These are phyloP conservation scores for Seira ritae DNA, from an alignment of 2,888 invertebrate species.

Conservation along the genomic window DNA sequence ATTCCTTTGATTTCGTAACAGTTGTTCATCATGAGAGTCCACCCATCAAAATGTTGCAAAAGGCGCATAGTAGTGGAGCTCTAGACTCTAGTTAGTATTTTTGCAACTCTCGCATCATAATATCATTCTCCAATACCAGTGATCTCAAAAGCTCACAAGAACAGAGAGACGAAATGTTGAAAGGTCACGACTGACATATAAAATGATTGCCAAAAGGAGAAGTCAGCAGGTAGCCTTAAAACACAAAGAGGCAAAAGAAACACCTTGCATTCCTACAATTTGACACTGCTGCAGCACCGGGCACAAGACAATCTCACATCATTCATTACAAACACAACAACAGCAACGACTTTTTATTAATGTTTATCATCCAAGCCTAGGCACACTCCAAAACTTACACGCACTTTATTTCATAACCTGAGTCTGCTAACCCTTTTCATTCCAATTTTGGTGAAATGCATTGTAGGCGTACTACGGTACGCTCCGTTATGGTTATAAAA, in stretches of 20 bases:
- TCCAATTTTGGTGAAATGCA: conserved; percentile 15
- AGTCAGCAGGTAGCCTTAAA: conserved; percentile 46
- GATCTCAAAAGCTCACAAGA: background rate
- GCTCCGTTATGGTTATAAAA: too few relatives aligned
- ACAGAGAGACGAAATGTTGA: conserved; percentile 36
- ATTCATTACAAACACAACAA: too few relatives aligned
- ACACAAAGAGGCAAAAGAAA: conserved; percentile 37
- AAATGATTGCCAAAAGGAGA: conserved; percentile 33
- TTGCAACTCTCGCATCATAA: too few relatives aligned
- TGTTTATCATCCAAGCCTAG: background rate
- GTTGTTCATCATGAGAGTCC: background rate
- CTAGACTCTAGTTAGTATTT: too few relatives aligned
- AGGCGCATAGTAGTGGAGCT: too few relatives aligned
- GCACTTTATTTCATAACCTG: background rate
- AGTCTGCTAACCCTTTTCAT: background rate
- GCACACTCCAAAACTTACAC: background rate
- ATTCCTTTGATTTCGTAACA: conserved; percentile 30
- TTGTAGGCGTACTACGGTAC: too few relatives aligned
- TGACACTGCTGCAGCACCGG: conserved; percentile 20
- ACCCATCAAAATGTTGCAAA: too few relatives aligned
- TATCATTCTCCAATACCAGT: too few relatives aligned
- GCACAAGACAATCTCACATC: background rate
- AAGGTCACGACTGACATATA: conserved; percentile 59
- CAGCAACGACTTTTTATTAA: too few relatives aligned
- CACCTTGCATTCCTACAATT: conserved; percentile 44